These are phyloP conservation scores for Portunus trituberculatus DNA, from an alignment of 1,140 invertebrate species.

Conservation along the genomic window DNA sequence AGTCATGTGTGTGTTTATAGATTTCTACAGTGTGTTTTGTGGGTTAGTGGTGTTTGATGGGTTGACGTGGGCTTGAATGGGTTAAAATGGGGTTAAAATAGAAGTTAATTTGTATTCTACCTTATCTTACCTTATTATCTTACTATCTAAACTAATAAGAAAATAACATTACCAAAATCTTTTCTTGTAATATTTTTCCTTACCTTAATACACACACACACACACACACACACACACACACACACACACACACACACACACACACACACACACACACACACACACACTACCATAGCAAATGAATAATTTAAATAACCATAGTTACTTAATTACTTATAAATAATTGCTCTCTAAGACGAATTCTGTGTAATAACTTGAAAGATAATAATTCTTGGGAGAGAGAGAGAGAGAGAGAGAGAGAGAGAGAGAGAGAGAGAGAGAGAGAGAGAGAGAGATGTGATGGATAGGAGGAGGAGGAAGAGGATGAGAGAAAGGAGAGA, in stretches of 20 bases:
- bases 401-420: not conserved
- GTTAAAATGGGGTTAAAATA: not conserved
- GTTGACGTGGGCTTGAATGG: too few species aligned
- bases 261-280: constrained; percentile 53
- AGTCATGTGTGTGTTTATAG: too few species aligned
- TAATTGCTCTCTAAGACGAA: constrained; percentile 9
- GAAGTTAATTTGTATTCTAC: not conserved
- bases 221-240: constrained; percentile 53
- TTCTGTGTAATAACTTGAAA: constrained; percentile 37
- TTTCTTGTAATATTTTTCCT: not conserved
- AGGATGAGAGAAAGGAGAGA: not conserved
- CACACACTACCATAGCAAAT: constrained; percentile 36
- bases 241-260: constrained; percentile 55
- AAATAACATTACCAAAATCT: not conserved
- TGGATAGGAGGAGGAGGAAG: not conserved
- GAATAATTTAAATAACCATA: not conserved
- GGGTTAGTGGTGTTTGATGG: too few species aligned
- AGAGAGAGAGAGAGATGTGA: constrained; percentile 41
- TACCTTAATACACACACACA: constrained; percentile 46
- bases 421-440: not conserved
- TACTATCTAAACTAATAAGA: not conserved
- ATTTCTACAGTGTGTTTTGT: too few species aligned
- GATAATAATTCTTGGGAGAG: constrained; percentile 31
- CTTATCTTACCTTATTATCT: not conserved
- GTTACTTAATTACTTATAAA: not conserved